These are phyloP conservation scores for Vombatus ursinus DNA, from an alignment of 2,113 vertebrate species.

Conservation along the genomic window DNA sequence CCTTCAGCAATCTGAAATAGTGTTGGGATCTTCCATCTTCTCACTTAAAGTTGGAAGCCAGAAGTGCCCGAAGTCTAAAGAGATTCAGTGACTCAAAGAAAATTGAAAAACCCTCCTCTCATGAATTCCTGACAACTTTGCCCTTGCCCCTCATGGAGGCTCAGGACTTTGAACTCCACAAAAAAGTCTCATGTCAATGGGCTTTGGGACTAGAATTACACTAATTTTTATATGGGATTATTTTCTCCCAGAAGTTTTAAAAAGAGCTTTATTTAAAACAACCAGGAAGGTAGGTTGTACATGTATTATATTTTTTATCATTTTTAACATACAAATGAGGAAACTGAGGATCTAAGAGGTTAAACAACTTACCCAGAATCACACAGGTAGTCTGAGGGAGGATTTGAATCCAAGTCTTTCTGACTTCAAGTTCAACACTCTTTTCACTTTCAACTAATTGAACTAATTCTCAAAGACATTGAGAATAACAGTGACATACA, in stretches of 20 bases:
- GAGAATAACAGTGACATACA: neutral
- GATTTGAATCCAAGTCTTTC: neutral
- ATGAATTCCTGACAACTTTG: no score
- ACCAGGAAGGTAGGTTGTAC: neutral
- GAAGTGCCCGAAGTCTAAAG: neutral
- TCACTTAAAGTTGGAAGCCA: neutral
- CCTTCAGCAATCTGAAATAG: neutral
- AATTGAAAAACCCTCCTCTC: no score
- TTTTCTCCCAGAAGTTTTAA: no score
- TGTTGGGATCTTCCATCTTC: neutral
- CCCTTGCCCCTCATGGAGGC: no score
- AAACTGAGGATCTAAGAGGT: neutral
- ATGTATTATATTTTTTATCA: neutral
- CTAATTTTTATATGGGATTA: neutral
- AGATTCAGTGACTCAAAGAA: no score
- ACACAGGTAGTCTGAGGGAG: neutral
- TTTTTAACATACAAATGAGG: neutral
- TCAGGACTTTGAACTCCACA: no score
- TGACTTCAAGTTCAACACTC: neutral
- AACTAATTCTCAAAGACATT: neutral
- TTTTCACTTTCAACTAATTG: no score
- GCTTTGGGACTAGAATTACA: neutral
- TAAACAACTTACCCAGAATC: no score
- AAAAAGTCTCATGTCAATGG: no score
- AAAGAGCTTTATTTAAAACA: neutral